phyloP scores from a whole-genome alignment of 1,140 invertebrate species.

The Euura lappo region DNA sequence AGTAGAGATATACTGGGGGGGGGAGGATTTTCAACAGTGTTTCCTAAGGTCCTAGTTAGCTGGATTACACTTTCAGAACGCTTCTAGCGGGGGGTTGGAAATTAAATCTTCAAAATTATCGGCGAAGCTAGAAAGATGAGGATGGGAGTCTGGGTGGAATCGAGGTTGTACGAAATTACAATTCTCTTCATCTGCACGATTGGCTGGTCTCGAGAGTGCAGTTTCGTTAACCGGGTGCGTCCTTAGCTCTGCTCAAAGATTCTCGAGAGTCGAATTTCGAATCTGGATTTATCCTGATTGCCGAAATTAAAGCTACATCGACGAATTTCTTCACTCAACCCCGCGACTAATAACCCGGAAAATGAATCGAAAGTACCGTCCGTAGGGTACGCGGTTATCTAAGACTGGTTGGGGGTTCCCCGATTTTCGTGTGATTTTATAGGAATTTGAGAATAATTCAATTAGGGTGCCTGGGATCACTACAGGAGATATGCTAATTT shows the following conservation, averaged over 20 bases:
- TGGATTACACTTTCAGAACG: conserved; percentile 25
- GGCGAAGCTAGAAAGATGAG: conserved; percentile 25
- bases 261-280: not conserved
- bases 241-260: not conserved
- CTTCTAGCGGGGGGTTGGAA: conserved; percentile 34
- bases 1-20: conserved; percentile 37
- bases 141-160: not conserved
- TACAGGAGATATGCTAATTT: conserved; percentile 62
- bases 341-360: not conserved
- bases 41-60: not conserved
- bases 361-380: conserved; percentile 10
- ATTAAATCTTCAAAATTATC: conserved; percentile 43
- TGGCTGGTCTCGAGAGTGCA: conserved; percentile 2
- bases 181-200: not conserved
- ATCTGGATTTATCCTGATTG: not conserved
- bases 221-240: not conserved
- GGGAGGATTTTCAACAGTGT: conserved; percentile 3
- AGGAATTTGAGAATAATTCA: conserved; percentile 65
- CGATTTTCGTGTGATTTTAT: conserved; percentile 62
- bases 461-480: conserved; percentile 58
- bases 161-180: not conserved
- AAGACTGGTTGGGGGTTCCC: conserved; percentile 34
- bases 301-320: not conserved
- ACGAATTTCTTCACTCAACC: not conserved
- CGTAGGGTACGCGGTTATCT: conserved; percentile 13